Evolutionary conservation across 2,888 invertebrate genomes (phyloP).

Genomic region (Parascotia fuliginaria): DNA sequence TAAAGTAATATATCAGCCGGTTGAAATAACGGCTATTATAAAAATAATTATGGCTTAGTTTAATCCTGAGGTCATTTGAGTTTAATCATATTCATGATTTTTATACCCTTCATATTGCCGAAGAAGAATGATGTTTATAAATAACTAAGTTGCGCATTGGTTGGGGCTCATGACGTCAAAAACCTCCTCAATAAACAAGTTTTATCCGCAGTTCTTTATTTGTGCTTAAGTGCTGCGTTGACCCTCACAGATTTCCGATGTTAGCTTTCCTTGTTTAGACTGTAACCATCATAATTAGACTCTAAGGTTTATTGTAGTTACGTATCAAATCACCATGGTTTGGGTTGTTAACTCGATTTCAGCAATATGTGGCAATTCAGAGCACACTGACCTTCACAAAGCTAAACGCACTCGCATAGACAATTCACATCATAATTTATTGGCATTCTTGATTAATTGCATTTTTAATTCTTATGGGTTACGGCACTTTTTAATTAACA

Average conservation of each 20-base stretch:
- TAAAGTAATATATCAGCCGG: neutral
- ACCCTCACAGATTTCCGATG: slow-evolving; percentile 54
- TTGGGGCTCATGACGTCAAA: slow-evolving; percentile 25
- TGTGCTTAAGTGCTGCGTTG: slow-evolving; percentile 44
- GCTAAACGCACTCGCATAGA: neutral
- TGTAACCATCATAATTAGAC: slow-evolving; percentile 42
- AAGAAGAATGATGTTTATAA: slow-evolving; percentile 15
- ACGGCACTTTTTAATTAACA: neutral
- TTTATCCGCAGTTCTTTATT: slow-evolving; percentile 33
- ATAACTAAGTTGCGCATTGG: slow-evolving; percentile 8
- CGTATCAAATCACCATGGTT: slow-evolving; percentile 6
- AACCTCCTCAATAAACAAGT: slow-evolving; percentile 25
- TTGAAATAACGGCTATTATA: slow-evolving; percentile 4
- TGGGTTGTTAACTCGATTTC: slow-evolving; percentile 15
- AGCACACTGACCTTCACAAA: slow-evolving; percentile 13
- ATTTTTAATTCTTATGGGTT: neutral
- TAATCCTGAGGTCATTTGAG: slow-evolving; percentile 22
- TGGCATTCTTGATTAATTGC: neutral
- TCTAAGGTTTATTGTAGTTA: slow-evolving; percentile 11
- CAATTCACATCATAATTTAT: neutral
- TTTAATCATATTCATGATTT: slow-evolving; percentile 24
- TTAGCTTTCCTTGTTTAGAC: slow-evolving; percentile 56
- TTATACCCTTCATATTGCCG: neutral
- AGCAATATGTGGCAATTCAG: slow-evolving; percentile 10
- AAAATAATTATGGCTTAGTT: neutral